Percentiles rank a stretch among this genome's conserved stretches.
Evolutionary conservation across 2,113 vertebrate species (phyloP).

Genomic region (Lophotis ruficrista): DNA sequence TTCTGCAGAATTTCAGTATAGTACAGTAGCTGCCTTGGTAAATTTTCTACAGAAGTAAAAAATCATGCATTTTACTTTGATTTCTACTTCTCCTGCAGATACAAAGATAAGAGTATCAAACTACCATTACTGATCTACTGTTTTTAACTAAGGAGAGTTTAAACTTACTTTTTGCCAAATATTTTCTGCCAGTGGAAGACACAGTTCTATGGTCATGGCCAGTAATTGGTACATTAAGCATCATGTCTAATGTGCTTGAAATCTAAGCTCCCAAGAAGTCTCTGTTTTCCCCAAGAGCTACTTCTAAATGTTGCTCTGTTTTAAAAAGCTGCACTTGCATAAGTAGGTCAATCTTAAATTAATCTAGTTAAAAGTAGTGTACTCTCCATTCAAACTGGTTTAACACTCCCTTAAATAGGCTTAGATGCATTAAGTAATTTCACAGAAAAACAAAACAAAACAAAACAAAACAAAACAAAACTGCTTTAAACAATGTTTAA

Average conservation of each 20-base stretch:
- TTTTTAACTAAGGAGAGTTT: not conserved
- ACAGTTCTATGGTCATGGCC: not conserved
- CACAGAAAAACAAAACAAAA: not conserved
- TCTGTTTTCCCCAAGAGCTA: not conserved
- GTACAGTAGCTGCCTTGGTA: not conserved
- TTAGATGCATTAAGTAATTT: constrained; percentile 28
- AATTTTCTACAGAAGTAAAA: not conserved
- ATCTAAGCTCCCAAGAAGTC: not conserved
- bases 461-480: no score
- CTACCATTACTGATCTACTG: not conserved
- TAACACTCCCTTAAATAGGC: constrained; percentile 50
- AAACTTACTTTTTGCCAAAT: not conserved
- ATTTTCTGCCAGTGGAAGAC: not conserved
- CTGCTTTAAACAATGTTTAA: not conserved
- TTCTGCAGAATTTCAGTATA: not conserved
- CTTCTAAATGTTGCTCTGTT: not conserved
- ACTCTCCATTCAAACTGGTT: constrained; percentile 33
- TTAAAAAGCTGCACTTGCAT: constrained; percentile 5
- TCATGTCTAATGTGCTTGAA: not conserved
- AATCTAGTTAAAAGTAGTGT: constrained; percentile 24
- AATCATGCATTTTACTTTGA: not conserved
- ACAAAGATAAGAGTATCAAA: not conserved
- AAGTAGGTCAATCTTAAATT: constrained; percentile 58
- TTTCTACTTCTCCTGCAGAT: not conserved
- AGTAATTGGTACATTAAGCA: not conserved